These are phyloP conservation scores for Microctenopoma stevenorrisi DNA, from an alignment of 2,797 vertebrate species.

Conservation along the genomic window DNA sequence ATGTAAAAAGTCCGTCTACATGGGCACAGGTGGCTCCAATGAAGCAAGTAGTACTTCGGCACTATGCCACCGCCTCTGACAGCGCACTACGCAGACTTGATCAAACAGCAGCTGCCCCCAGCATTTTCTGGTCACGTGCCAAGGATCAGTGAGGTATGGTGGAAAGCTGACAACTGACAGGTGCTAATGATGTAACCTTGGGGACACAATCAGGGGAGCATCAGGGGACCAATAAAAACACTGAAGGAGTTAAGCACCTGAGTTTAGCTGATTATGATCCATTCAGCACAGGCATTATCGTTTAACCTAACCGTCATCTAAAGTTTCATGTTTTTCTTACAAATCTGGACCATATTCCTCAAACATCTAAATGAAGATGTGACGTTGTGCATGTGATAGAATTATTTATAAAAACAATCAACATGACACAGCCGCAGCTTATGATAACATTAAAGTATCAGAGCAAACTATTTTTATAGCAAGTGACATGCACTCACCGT, in stretches of 20 bases:
- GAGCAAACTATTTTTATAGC: constrained; percentile 75
- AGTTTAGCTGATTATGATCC: constrained; percentile 7
- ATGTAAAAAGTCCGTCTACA: constrained; percentile 52
- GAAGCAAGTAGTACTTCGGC: constrained; percentile 15
- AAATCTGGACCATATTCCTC: background rate
- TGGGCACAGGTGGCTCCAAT: constrained; percentile 15
- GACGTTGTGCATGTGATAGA: background rate
- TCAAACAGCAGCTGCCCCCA: constrained; percentile 59
- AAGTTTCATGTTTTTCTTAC: background rate
- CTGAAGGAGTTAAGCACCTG: constrained; percentile 6
- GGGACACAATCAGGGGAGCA: constrained; percentile 48
- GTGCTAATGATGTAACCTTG: constrained; percentile 75
- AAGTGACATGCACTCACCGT: constrained; percentile 59
- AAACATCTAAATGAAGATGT: background rate
- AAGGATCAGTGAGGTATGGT: constrained; percentile 72
- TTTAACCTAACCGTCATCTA: constrained; percentile 10
- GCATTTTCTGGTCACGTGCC: constrained; percentile 61
- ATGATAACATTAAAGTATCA: constrained; percentile 72
- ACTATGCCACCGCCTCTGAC: constrained; percentile 6
- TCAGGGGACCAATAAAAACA: constrained; percentile 58
- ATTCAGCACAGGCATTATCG: constrained; percentile 3
- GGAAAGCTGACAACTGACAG: constrained; percentile 77
- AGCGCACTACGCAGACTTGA: constrained; percentile 34
- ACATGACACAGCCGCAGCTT: constrained; percentile 53
- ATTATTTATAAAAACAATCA: constrained; percentile 59